Conservation (phyloP, 2,888 invertebrate genomes). For the Phortica okadai region DNA sequence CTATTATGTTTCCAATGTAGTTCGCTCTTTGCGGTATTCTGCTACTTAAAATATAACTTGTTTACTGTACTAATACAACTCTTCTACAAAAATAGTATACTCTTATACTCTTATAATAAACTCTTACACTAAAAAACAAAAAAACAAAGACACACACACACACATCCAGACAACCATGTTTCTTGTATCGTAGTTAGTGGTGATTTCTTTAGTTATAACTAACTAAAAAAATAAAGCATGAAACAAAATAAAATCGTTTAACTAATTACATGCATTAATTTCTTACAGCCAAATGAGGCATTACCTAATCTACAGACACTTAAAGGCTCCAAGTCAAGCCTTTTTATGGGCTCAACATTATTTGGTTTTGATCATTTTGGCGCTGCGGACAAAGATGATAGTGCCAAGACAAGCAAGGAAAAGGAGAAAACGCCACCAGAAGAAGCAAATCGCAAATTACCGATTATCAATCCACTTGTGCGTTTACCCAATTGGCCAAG, state of each 20-base stretch:
- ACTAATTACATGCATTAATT: conserved; percentile 49
- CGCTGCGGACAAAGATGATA: conserved; percentile 70
- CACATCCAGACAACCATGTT: conserved; percentile 46
- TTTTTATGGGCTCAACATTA: conserved; percentile 76
- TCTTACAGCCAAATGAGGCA: conserved; percentile 74
- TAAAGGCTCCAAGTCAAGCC: conserved; percentile 80
- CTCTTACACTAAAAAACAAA: neutral
- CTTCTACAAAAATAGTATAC: neutral
- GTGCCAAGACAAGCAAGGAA: conserved; percentile 68
- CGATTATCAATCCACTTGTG: conserved; percentile 93
- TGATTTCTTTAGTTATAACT: conserved; percentile 67
- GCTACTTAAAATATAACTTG: conserved; percentile 6
- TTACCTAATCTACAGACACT: conserved; percentile 77
- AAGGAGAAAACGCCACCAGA: conserved; percentile 71
- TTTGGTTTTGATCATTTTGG: conserved; percentile 73
- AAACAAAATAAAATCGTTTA: conserved; percentile 14
- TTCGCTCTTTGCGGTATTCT: conserved; percentile 26
- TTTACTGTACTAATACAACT: neutral
- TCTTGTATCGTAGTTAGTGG: conserved; percentile 71
- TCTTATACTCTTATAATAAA: neutral
- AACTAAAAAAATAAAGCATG: neutral
- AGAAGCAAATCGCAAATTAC: conserved; percentile 83
- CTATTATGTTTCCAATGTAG: conserved; percentile 25
- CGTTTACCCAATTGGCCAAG: conserved; percentile 92
- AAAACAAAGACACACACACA: neutral